Percentiles rank a stretch among this genome's conserved stretches.
phyloP scores from a whole-genome alignment of 2,113 vertebrate genomes.

The Osmerus mordax region DNA sequence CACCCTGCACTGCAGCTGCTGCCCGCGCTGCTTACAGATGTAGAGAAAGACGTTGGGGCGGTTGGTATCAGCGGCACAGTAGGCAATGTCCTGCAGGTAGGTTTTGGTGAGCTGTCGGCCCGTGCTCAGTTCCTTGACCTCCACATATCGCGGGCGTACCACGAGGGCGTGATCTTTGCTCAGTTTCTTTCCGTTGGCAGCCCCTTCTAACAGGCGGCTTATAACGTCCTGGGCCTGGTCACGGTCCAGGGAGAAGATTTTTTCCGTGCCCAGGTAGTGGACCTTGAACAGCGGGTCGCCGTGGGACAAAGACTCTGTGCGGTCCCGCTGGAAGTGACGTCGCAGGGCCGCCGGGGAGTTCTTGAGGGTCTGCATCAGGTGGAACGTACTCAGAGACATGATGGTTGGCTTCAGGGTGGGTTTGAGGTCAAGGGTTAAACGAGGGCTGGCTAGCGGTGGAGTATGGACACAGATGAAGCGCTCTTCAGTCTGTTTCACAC shows the following conservation, averaged over 20 bases:
- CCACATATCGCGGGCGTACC: constrained; percentile 74
- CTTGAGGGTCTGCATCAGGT: constrained; percentile 75
- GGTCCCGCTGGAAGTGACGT: constrained; percentile 71
- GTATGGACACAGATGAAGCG: constrained; percentile 10
- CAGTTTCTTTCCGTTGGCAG: constrained; percentile 61
- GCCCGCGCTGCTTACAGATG: constrained; percentile 75
- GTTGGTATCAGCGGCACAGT: constrained; percentile 68
- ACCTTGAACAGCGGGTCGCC: constrained; percentile 79
- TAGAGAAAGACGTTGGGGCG: constrained; percentile 77
- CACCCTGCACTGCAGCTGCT: constrained; percentile 78
- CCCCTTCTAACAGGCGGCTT: constrained; percentile 60
- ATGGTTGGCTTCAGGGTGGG: neutral
- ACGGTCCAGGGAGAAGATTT: constrained; percentile 76
- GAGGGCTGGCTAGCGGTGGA: constrained; percentile 13
- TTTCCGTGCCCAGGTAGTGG: constrained; percentile 76
- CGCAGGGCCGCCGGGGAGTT: constrained; percentile 75
- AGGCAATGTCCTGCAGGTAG: constrained; percentile 78
- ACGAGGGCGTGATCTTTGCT: constrained; percentile 76
- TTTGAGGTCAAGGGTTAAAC: neutral
- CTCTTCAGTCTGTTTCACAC: constrained; percentile 24
- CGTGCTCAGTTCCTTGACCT: constrained; percentile 78
- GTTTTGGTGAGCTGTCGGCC: constrained; percentile 79
- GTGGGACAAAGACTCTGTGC: constrained; percentile 72
- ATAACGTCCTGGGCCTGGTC: constrained; percentile 76
- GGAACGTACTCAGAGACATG: constrained; percentile 70